phyloP scores from a whole-genome alignment of 2,113 vertebrate species.

The Suncus etruscus region DNA sequence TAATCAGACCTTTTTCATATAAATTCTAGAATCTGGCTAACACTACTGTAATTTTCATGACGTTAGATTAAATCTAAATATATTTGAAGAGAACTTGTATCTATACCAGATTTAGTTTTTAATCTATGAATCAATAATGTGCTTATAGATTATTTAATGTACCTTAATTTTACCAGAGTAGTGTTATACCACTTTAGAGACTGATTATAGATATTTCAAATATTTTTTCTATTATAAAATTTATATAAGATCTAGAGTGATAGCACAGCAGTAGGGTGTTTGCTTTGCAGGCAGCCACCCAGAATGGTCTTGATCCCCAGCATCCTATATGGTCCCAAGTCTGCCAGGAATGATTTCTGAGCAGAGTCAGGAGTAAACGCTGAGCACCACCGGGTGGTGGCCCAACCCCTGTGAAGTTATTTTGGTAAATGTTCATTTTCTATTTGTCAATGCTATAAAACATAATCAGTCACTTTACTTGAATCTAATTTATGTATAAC shows the following conservation, averaged over 20 bases:
- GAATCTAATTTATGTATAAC: conserved; percentile 18
- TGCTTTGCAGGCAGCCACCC: too few relatives aligned
- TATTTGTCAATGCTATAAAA: conserved; percentile 11
- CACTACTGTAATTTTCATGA: background rate
- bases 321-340: too few relatives aligned
- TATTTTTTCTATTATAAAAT: background rate
- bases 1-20: background rate
- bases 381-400: too few relatives aligned
- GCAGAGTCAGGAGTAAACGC: too few relatives aligned
- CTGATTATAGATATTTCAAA: conserved; percentile 16
- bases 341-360: too few relatives aligned
- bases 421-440: conserved; percentile 20
- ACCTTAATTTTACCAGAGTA: background rate
- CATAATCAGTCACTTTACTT: conserved; percentile 2
- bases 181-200: background rate
- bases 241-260: too few relatives aligned
- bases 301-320: too few relatives aligned
- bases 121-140: conserved; percentile 12
- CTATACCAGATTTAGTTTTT: background rate
- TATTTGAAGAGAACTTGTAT: background rate
- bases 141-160: background rate
- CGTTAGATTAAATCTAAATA: conserved; percentile 3
- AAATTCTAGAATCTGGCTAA: conserved; percentile 33
- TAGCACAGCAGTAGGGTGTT: too few relatives aligned
- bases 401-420: too few relatives aligned